A percentile compares a stretch with the other conserved stretches of the same genome.
phyloP scores from a whole-genome alignment of 2,888 invertebrate genomes.

The Metopia argyrocephala region DNA sequence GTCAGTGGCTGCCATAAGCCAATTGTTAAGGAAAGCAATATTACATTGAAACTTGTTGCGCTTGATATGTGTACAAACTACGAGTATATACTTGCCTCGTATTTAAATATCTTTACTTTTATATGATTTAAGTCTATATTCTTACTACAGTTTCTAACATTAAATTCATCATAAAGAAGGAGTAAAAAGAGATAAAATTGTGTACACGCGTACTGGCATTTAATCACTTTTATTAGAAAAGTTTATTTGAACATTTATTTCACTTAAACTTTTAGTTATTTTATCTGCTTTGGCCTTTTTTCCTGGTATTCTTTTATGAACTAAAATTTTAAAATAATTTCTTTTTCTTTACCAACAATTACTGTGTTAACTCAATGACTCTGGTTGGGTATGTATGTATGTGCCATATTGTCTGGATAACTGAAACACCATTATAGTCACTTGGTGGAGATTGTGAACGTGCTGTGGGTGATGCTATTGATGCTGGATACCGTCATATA shows the following conservation, averaged over 20 bases:
- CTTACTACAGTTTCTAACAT: background rate
- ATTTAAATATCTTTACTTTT: background rate
- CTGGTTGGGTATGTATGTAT: background rate
- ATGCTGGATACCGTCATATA: conserved; percentile 80
- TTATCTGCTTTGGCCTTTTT: background rate
- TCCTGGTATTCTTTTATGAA: background rate
- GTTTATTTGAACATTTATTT: conserved; percentile 47
- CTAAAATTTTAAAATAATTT: conserved; percentile 38
- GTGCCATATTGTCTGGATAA: background rate
- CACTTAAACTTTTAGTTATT: conserved; percentile 19
- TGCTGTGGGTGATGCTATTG: conserved; percentile 78
- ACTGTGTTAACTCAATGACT: conserved; percentile 26
- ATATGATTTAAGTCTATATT: background rate
- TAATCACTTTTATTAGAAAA: conserved; percentile 42
- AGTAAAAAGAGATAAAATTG: background rate
- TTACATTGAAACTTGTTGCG: too few species aligned
- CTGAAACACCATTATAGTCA: conserved; percentile 67
- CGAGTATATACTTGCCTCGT: too few species aligned
- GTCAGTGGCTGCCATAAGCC: too few species aligned
- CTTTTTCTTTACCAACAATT: conserved; percentile 38
- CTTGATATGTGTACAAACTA: too few species aligned
- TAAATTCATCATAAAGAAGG: background rate
- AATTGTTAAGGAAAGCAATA: too few species aligned
- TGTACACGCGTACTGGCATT: background rate
- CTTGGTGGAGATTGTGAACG: conserved; percentile 75